Evolutionary conservation across 2,888 invertebrate genomes (phyloP).

Genomic region (Ceratothoa steindachneri): DNA sequence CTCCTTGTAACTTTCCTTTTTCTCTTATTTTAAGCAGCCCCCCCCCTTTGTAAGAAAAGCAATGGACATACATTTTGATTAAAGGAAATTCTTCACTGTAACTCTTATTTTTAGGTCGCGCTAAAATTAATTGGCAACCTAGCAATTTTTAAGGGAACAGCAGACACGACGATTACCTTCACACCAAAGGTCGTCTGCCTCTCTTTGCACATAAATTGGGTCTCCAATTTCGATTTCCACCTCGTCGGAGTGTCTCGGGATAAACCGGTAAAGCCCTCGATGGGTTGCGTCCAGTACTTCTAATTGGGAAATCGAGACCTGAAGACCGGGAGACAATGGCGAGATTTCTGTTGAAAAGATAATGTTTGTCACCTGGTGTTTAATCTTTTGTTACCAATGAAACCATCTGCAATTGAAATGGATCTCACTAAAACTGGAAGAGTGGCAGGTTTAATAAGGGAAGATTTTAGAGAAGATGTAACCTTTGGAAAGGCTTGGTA

Average conservation of each 20-base stretch:
- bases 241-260: constrained; percentile 91
- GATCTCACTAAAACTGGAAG: not conserved
- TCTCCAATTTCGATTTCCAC: constrained; percentile 96
- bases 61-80: too few species aligned
- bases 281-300: constrained; percentile 91
- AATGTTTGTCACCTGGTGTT: too few species aligned
- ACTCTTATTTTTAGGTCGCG: too few species aligned
- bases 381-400: not conserved
- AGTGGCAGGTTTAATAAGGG: not conserved
- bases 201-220: constrained; percentile 91
- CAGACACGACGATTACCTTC: too few species aligned
- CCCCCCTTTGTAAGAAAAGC: too few species aligned
- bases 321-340: constrained; percentile 50
- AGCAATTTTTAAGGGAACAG: too few species aligned
- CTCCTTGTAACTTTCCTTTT: too few species aligned
- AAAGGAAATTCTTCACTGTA: too few species aligned
- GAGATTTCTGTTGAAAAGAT: constrained; percentile 16
- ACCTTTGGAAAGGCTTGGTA: too few species aligned
- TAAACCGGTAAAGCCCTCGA: constrained; percentile 89
- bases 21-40: too few species aligned
- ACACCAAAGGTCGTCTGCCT: constrained; percentile 53
- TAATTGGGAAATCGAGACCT: constrained; percentile 67
- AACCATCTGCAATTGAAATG: not conserved
- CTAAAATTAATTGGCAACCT: too few species aligned
- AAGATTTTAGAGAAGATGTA: too few species aligned